A percentile compares a stretch with the other conserved stretches of the same genome.
Evolutionary conservation across 2,888 invertebrate genomes (phyloP).

Genomic region (Netelia melanura): DNA sequence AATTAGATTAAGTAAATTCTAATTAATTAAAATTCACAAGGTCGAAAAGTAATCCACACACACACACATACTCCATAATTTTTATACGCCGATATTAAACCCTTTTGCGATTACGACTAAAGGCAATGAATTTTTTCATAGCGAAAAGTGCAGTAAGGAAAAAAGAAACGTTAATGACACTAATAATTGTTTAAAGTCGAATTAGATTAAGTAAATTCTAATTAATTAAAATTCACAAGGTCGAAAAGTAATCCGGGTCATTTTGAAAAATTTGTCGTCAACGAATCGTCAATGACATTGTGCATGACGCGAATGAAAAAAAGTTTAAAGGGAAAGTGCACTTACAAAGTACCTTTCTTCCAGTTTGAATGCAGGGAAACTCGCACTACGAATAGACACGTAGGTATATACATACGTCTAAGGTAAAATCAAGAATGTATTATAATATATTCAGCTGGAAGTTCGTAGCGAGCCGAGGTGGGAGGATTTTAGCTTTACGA

Average conservation of each 20-base stretch:
- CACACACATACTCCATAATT: too few relatives aligned
- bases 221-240: background rate
- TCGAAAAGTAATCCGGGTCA: background rate
- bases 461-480: background rate
- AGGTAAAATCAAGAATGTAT: too few relatives aligned
- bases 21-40: background rate
- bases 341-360: background rate
- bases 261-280: background rate
- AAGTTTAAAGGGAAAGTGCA: too few relatives aligned
- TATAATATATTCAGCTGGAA: slow-evolving; percentile 6
- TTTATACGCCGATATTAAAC: slow-evolving; percentile 2
- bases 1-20: background rate
- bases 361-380: slow-evolving; percentile 10
- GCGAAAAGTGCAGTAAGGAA: too few relatives aligned
- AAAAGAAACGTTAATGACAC: too few relatives aligned
- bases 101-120: background rate
- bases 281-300: background rate
- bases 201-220: background rate
- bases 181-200: background rate
- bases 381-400: background rate
- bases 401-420: background rate
- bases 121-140: background rate
- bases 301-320: too few relatives aligned
- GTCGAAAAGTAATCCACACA: background rate
- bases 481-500: slow-evolving; percentile 9